These are phyloP conservation scores for Engystomops pustulosus DNA, from an alignment of 2,113 vertebrate species.

Conservation along the genomic window DNA sequence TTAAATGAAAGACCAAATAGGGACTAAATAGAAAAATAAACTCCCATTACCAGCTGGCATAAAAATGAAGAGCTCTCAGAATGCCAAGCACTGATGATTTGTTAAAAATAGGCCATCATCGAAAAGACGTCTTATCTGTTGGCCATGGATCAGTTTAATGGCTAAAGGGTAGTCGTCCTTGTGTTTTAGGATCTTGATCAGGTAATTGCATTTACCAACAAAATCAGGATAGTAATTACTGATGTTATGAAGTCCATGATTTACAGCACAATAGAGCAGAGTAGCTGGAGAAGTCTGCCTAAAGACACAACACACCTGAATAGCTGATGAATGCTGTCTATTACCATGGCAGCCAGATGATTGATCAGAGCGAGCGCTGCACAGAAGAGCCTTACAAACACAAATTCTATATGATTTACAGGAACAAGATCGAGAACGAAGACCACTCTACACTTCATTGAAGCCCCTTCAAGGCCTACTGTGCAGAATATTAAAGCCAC, in stretches of 20 bases:
- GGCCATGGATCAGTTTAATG: slow-evolving; percentile 19
- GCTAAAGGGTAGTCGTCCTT: background rate
- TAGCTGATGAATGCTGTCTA: slow-evolving; percentile 76
- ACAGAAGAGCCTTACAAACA: slow-evolving; percentile 72
- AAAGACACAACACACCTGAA: slow-evolving; percentile 75
- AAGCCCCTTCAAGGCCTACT: background rate
- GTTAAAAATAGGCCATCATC: slow-evolving; percentile 56
- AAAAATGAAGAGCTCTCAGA: slow-evolving; percentile 10
- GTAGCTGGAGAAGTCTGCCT: slow-evolving; percentile 63
- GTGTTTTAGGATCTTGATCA: background rate
- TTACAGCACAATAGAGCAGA: slow-evolving; percentile 42
- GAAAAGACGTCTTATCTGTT: slow-evolving; percentile 12
- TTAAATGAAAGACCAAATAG: slow-evolving; percentile 51
- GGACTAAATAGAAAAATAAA: slow-evolving; percentile 44
- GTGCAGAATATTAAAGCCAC: background rate
- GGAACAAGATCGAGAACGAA: background rate
- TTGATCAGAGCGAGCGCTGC: slow-evolving; percentile 75
- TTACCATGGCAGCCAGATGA: slow-evolving; percentile 83
- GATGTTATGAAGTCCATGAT: slow-evolving; percentile 54
- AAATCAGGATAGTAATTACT: slow-evolving; percentile 45
- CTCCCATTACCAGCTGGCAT: slow-evolving; percentile 51
- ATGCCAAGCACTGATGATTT: slow-evolving; percentile 65
- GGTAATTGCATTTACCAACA: slow-evolving; percentile 1
- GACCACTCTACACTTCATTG: background rate
- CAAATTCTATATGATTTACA: slow-evolving; percentile 63